These are phyloP conservation scores for Hydractinia symbiolongicarpus DNA, from an alignment of 30 jellyfish, hydroid and myxozoan species.

Conservation along the genomic window DNA sequence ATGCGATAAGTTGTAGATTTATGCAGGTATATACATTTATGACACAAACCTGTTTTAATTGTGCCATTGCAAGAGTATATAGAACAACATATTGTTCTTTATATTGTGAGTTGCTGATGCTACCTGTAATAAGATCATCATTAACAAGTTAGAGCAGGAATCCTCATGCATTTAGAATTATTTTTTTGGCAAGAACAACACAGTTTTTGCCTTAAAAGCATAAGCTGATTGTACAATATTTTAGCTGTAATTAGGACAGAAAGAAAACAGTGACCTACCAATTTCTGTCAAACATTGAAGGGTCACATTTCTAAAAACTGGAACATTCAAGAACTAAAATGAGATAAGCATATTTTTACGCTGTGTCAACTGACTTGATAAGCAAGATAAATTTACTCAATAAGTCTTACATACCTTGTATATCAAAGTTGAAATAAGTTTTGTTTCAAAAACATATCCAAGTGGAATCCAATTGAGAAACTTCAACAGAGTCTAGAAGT, in stretches of 20 bases:
- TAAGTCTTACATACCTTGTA: slow-evolving; percentile 59
- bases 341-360: not conserved
- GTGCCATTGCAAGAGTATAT: slow-evolving; percentile 82
- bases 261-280: slow-evolving; percentile 33
- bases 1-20: not conserved
- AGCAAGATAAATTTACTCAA: not conserved
- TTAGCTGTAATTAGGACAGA: not conserved
- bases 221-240: not conserved
- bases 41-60: slow-evolving; percentile 67
- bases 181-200: not conserved
- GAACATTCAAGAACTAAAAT: slow-evolving; percentile 82
- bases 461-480: slow-evolving; percentile 96
- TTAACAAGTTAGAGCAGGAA: not conserved
- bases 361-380: not conserved
- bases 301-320: slow-evolving; percentile 97
- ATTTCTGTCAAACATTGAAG: slow-evolving; percentile 93
- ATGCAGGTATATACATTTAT: too few species aligned
- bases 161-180: not conserved
- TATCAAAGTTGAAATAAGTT: slow-evolving; percentile 80
- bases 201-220: not conserved
- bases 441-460: slow-evolving; percentile 96
- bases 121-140: slow-evolving; percentile 26
- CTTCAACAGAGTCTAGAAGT: slow-evolving; percentile 71
- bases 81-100: slow-evolving; percentile 81
- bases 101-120: slow-evolving; percentile 69